Percentiles rank a stretch among this genome's conserved stretches.
phyloP scores from a whole-genome alignment of 2,113 vertebrate genomes.

The Dasyprocta punctata region DNA sequence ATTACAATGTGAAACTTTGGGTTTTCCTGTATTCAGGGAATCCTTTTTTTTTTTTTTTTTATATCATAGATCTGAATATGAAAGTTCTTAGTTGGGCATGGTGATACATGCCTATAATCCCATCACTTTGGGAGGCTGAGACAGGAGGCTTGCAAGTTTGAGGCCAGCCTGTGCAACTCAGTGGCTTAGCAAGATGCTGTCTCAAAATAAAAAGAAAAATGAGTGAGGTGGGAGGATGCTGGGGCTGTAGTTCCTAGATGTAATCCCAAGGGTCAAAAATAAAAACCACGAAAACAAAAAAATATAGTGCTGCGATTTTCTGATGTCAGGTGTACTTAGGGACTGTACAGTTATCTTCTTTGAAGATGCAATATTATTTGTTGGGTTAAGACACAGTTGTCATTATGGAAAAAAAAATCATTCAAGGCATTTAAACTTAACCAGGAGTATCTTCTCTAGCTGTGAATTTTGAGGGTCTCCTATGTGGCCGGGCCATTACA shows the following conservation, averaged over 20 bases:
- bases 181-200: too few relatives aligned
- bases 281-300: neutral
- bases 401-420: neutral
- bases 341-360: neutral
- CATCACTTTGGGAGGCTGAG: neutral
- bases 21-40: too few relatives aligned
- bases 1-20: neutral
- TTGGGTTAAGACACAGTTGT: neutral
- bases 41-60: too few relatives aligned
- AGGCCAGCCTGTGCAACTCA: neutral
- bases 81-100: neutral
- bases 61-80: accelerated
- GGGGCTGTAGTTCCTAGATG: neutral
- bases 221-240: neutral
- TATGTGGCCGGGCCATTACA: too few relatives aligned
- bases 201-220: neutral
- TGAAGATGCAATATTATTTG: neutral
- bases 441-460: neutral
- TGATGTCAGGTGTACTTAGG: too few relatives aligned
- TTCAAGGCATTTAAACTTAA: neutral
- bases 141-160: neutral
- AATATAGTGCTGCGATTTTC: neutral
- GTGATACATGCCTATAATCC: neutral
- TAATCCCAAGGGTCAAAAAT: neutral
- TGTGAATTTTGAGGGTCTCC: neutral